Evolutionary conservation across 2,113 vertebrate genomes (phyloP).

Genomic region (Chaetodon trifascialis): DNA sequence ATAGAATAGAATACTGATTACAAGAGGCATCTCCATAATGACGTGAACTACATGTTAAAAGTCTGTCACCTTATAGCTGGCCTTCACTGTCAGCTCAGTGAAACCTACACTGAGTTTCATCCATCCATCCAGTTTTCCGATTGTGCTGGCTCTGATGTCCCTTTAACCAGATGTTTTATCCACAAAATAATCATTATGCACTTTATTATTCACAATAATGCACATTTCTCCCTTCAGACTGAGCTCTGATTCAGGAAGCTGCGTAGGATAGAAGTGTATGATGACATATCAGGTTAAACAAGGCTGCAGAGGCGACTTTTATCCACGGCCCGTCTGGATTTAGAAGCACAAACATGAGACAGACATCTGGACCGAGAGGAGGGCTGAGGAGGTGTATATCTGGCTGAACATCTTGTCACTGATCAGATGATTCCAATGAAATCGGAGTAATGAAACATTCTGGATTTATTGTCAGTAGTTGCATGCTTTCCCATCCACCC

Average conservation of each 20-base stretch:
- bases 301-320: constrained; percentile 20
- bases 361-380: constrained; percentile 57
- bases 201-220: neutral
- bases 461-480: constrained; percentile 27
- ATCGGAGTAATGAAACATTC: constrained; percentile 20
- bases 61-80: neutral
- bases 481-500: constrained; percentile 15
- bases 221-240: constrained; percentile 1
- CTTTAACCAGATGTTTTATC: constrained; percentile 30
- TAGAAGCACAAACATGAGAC: constrained; percentile 19
- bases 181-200: neutral
- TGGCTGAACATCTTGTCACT: constrained; percentile 53
- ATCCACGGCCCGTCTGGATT: constrained; percentile 26
- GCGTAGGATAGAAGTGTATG: constrained; percentile 1
- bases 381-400: constrained; percentile 34
- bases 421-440: constrained; percentile 49
- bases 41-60: neutral
- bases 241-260: constrained; percentile 27
- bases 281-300: constrained; percentile 38
- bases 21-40: neutral
- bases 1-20: neutral
- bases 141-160: constrained; percentile 2
- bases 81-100: neutral
- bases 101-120: neutral
- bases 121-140: neutral